A percentile compares a stretch with the other conserved stretches of the same genome.
Evolutionary conservation across 2,113 vertebrate genomes (phyloP).

Genomic region (Dicrurus megarhynchus): DNA sequence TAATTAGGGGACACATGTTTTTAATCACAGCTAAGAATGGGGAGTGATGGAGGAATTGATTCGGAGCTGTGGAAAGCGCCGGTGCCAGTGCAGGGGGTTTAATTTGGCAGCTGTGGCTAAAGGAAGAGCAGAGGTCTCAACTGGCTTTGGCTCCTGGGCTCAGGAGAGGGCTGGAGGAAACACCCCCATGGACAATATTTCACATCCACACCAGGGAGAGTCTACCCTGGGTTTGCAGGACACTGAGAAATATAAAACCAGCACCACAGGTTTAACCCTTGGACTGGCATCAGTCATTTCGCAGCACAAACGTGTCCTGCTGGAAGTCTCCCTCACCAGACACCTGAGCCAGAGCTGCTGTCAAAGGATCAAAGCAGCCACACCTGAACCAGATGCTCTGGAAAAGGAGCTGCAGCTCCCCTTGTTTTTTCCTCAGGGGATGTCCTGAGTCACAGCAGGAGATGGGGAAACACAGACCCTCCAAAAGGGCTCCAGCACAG

Average conservation of each 20-base stretch:
- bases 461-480: neutral
- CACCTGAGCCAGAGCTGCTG: neutral
- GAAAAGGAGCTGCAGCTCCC: neutral
- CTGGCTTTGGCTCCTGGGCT: constrained; percentile 7
- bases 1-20: constrained; percentile 89
- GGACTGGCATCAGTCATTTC: neutral
- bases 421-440: neutral
- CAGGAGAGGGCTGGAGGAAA: neutral
- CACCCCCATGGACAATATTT: neutral
- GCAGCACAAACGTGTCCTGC: neutral
- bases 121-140: neutral
- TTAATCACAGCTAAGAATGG: constrained; percentile 79
- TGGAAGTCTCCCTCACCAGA: neutral
- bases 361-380: neutral
- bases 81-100: constrained; percentile 63
- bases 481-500: neutral
- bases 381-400: neutral
- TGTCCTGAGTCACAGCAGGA: neutral
- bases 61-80: constrained; percentile 56
- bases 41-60: constrained; percentile 77
- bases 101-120: constrained; percentile 66
- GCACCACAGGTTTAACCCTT: accelerated
- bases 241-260: neutral
- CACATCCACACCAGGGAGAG: neutral
- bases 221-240: neutral